Conservation (phyloP, 2,888 invertebrate genomes). For the Sialis fuliginosa region DNA sequence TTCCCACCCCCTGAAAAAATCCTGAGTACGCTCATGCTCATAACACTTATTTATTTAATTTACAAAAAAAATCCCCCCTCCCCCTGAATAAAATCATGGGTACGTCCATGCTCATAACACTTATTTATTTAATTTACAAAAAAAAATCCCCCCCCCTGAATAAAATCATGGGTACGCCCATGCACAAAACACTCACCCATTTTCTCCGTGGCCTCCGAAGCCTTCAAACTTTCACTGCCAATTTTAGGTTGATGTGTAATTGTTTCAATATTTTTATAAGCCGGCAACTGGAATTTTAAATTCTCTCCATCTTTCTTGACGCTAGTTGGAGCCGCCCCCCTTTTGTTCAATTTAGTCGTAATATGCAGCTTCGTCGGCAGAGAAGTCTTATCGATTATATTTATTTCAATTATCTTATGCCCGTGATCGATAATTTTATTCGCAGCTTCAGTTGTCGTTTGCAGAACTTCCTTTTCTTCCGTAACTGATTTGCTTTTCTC, state of each 20-base stretch:
- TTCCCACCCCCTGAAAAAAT: no score
- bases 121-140: no score
- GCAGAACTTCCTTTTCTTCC: conserved; percentile 3
- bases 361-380: conserved; percentile 3
- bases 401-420: conserved; percentile 6
- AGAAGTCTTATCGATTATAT: conserved; percentile 4
- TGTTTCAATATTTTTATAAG: neutral
- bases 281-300: neutral
- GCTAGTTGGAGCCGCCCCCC: neutral
- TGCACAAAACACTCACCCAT: no score
- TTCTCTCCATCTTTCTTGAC: conserved; percentile 5
- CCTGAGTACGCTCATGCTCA: no score
- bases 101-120: no score
- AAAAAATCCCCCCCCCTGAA: no score
- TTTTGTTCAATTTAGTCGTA: conserved; percentile 4
- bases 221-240: no score
- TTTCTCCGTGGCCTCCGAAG: no score
- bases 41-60: no score
- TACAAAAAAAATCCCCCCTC: no score
- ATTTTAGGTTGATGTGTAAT: neutral
- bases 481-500: neutral
- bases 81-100: no score
- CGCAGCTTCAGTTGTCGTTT: conserved; percentile 1
- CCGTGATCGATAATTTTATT: conserved; percentile 2
- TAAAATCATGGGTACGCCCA: no score